Percentiles rank a stretch among this genome's conserved stretches.
phyloP scores from a whole-genome alignment of 2,113 vertebrate species.

The Cathartes aura region DNA sequence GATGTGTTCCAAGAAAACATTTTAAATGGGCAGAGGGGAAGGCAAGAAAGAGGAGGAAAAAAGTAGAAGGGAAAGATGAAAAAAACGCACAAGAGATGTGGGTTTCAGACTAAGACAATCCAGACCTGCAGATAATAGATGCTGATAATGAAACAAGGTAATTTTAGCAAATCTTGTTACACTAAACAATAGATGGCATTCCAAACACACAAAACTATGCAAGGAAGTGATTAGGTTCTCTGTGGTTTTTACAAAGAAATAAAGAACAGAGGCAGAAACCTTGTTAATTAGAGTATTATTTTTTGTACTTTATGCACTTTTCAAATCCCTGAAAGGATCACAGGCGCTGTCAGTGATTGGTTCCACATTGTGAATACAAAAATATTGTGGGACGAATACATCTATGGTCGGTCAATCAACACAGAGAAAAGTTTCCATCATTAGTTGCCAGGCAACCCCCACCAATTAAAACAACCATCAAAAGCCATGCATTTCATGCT shows the following conservation, averaged over 20 bases:
- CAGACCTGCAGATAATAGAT: background rate
- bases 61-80: background rate
- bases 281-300: background rate
- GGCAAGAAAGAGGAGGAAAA: background rate
- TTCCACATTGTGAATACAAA: background rate
- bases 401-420: background rate
- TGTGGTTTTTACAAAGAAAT: background rate
- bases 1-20: background rate
- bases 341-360: background rate
- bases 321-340: background rate
- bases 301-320: background rate
- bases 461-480: conserved; percentile 43
- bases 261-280: background rate
- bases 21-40: background rate
- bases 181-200: background rate
- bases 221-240: background rate
- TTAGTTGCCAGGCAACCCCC: background rate
- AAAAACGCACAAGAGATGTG: background rate
- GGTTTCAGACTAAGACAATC: background rate
- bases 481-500: background rate
- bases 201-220: background rate
- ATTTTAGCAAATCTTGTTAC: background rate
- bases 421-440: background rate
- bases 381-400: background rate
- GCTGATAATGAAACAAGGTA: background rate